phyloP scores from a whole-genome alignment of 2,888 invertebrate species.

The Caenorhabditis zanzibari region DNA sequence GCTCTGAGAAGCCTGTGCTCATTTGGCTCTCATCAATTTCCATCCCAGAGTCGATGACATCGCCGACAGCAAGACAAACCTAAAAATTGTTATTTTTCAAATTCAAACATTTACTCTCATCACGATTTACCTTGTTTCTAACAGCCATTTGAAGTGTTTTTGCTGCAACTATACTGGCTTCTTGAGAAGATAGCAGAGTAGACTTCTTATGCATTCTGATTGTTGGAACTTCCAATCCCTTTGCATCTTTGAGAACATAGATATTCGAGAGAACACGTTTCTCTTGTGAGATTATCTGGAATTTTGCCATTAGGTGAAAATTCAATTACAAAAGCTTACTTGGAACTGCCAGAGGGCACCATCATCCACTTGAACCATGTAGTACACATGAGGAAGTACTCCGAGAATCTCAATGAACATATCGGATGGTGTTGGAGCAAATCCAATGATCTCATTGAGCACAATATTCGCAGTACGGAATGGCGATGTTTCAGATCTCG shows the following conservation, averaged over 20 bases:
- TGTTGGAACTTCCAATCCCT: conserved; percentile 59
- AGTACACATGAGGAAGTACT: conserved; percentile 40
- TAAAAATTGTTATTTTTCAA: neutral
- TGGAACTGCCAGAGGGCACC: conserved; percentile 67
- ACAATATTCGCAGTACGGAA: conserved; percentile 64
- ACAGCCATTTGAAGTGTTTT: conserved; percentile 62
- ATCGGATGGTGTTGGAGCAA: conserved; percentile 59
- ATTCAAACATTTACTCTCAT: too few relatives aligned
- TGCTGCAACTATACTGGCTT: conserved; percentile 50
- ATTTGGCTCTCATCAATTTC: conserved; percentile 62
- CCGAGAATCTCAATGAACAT: conserved; percentile 63
- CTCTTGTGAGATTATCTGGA: conserved; percentile 54
- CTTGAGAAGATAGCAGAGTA: conserved; percentile 63
- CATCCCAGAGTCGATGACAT: conserved; percentile 62
- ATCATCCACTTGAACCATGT: conserved; percentile 65
- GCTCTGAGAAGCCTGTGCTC: conserved; percentile 74
- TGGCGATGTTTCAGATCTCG: conserved; percentile 55
- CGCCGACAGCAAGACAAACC: conserved; percentile 58
- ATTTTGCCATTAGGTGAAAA: neutral
- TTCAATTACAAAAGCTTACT: conserved; percentile 8
- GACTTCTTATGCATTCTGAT: conserved; percentile 66
- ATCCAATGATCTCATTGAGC: conserved; percentile 61
- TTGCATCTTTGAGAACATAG: conserved; percentile 60
- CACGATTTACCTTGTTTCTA: conserved; percentile 28
- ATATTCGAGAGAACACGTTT: conserved; percentile 54